phyloP scores from a whole-genome alignment of 2,113 vertebrate genomes.

The Stomatorhinus ivindoensis region DNA sequence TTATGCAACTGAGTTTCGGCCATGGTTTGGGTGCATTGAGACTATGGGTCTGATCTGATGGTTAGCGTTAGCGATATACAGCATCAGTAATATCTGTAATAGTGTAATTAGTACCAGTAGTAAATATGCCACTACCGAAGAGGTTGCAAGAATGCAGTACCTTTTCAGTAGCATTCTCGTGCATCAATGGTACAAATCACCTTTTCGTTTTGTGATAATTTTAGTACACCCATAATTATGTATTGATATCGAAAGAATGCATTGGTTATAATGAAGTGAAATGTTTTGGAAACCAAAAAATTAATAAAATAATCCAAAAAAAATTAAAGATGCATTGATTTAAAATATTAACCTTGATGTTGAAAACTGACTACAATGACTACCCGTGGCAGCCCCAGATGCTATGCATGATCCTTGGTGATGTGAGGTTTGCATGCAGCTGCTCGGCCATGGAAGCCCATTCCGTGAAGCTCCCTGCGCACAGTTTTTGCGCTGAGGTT shows the following conservation, averaged over 20 bases:
- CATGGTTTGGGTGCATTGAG: background rate
- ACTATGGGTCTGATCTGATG: background rate
- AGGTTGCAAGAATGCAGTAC: background rate
- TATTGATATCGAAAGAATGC: background rate
- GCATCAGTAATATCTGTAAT: background rate
- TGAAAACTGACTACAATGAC: background rate
- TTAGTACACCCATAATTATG: background rate
- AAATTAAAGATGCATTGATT: background rate
- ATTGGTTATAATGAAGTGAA: background rate
- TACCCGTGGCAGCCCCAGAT: background rate
- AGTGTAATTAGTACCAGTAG: background rate
- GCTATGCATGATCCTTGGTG: background rate
- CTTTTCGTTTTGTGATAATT: background rate
- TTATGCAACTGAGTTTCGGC: background rate
- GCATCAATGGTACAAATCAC: background rate
- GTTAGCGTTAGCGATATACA: background rate
- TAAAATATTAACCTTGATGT: background rate
- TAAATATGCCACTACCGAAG: background rate
- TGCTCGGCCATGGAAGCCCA: background rate
- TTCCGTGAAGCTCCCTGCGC: background rate
- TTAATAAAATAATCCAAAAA: background rate
- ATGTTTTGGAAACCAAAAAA: background rate
- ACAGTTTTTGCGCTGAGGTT: background rate
- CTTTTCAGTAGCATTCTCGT: background rate
- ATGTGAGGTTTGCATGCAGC: background rate